Evolutionary conservation across 2,113 vertebrate genomes (phyloP), one percentile per base, ranked within the genome.

Genomic region (Phylloscopus trochilus): DNA sequence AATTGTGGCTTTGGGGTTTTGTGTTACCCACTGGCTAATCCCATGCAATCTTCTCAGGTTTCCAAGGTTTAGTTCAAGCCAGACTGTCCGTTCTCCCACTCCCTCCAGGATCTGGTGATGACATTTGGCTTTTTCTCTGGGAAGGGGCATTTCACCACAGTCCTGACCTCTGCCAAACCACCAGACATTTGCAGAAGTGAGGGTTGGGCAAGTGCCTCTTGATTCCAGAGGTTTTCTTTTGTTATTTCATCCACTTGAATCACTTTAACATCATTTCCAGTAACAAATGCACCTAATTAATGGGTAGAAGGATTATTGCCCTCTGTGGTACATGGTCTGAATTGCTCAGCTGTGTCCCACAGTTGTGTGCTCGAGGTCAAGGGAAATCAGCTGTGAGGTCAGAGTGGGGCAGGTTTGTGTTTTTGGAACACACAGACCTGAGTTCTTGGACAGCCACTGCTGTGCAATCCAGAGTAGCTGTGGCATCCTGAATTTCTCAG

Each of bases 1-100:
- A 58, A 87, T 81, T 90, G 95, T 81, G 88, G 93, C 93, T 96
- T 96, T 95, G 12, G 80, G 95, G 95, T 94, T 96, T 96, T 96
- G 66, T 92, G 80, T 96, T 96, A 84, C 95, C 62, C 92, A 1
- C 79, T 24, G 90, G 49, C 92, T 97, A 96, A 96, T 96, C 90
- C 95, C 31, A 4, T n/a, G 86, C 52, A 67, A 43, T 64, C 83
- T 46, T 68, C 95, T 97, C 88, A 47, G 80, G 77, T 96, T 96
- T 95, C 94, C 80, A 62, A 89, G 91, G 83, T 72, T 93, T 75
- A 68, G 56, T 12, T 75, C 35, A 60, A 91, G 90, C 51, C 86
- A 90, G 80, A 35, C 69, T 60, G 53, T 35, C 62, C 22, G 0
- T 80, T 16, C 39, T 44, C 51, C 53, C 80, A 3, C 37, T 92